Evolutionary conservation across 2,113 vertebrate genomes (phyloP).

Genomic region (Archocentrus centrarchus): DNA sequence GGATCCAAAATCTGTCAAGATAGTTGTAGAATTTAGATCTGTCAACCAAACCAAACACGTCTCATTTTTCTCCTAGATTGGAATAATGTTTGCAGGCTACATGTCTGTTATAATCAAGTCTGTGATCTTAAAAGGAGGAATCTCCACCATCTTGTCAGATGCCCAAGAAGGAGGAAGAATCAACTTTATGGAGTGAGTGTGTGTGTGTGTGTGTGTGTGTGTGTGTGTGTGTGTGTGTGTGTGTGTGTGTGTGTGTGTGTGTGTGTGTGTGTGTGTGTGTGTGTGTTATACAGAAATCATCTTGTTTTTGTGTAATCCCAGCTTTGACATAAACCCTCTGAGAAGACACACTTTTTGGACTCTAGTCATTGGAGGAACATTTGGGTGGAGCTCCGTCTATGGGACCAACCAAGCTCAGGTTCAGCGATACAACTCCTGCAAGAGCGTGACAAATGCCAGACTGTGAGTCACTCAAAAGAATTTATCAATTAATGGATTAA

Average conservation of each 20-base stretch:
- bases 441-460: conserved; percentile 89
- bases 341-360: conserved; percentile 97
- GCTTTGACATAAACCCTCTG: conserved; percentile 90
- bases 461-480: conserved; percentile 81
- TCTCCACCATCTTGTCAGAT: conserved; percentile 82
- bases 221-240: background rate
- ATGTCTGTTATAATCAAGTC: conserved; percentile 85
- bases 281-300: too few relatives aligned
- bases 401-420: conserved; percentile 95
- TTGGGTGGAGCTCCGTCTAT: conserved; percentile 89
- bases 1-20: too few relatives aligned
- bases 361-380: conserved; percentile 87
- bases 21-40: too few relatives aligned
- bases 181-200: conserved; percentile 89
- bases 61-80: conserved; percentile 64
- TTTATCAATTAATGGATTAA: too few relatives aligned
- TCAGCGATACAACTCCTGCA: conserved; percentile 95
- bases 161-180: conserved; percentile 85
- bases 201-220: too few relatives aligned
- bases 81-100: conserved; percentile 89
- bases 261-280: too few relatives aligned
- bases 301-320: conserved; percentile 45
- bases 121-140: conserved; percentile 81
- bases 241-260: too few relatives aligned
- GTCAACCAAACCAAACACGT: background rate